Evolutionary conservation across 2,113 vertebrate genomes (phyloP).

Genomic region (Gadus macrocephalus): DNA sequence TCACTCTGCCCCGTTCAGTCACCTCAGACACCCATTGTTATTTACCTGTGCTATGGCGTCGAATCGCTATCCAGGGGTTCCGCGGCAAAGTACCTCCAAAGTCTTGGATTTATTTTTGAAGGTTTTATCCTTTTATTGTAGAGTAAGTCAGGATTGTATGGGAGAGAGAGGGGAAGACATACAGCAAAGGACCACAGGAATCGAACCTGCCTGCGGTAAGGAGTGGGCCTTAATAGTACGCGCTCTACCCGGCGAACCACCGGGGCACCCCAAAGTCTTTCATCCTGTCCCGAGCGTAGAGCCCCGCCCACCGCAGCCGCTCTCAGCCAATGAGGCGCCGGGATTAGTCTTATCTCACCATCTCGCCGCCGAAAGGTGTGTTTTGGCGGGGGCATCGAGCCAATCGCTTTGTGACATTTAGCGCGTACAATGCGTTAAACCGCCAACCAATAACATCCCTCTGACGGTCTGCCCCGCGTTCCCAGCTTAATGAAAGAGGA

Average conservation of each 20-base stretch:
- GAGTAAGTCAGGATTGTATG: no score
- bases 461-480: slow-evolving; percentile 33
- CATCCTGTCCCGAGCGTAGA: background rate
- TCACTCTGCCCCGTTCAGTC: no score
- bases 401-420: slow-evolving; percentile 59
- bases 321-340: slow-evolving; percentile 35
- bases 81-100: no score
- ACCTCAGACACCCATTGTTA: no score
- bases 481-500: slow-evolving; percentile 48
- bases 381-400: slow-evolving; percentile 33
- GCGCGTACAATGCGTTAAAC: slow-evolving; percentile 24
- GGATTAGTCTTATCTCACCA: slow-evolving; percentile 35
- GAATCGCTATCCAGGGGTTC: no score
- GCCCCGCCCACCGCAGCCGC: slow-evolving; percentile 9
- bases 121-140: no score
- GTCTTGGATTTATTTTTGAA: background rate
- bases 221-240: no score
- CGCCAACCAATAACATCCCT: slow-evolving; percentile 36
- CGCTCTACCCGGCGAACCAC: no score
- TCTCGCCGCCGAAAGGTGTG: slow-evolving; percentile 19
- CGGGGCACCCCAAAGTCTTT: background rate
- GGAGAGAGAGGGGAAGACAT: no score
- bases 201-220: no score
- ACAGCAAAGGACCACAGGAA: no score
- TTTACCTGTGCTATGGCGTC: no score